Base-by-base conservation (phyloP, 1,140 invertebrate species). In the Achroia grisella region DNA sequence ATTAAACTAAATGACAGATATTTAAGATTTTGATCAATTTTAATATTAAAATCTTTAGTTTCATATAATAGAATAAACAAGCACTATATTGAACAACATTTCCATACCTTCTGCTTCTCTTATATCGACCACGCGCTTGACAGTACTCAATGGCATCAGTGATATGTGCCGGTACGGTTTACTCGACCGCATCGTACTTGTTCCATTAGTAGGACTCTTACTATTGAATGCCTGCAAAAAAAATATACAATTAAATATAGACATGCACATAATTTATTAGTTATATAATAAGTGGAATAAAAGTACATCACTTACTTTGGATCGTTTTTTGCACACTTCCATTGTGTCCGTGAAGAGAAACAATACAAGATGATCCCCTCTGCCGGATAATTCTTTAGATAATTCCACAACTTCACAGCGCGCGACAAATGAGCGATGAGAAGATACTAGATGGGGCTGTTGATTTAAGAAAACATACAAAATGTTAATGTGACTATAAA, bases 341-440 rank as follows among this genome's bases (percentile, higher is more conserved):
- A 98, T 89, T 50, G 94, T 94, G 86, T 99, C 97, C 15, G 94
- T 95, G 76, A 98, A 98, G 0, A 99, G 87, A 78, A 97, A 98
- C 23, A 99, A 77, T 29, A 96, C 91, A 10, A 99, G 87, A 55
- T 92, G 91, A 70, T 97, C 94, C 14, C 96, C 95, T 58, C 95
- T 91, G 6, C 95, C 93, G 56, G 93, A 93, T 23, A 98, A 83
- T 28, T 91, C 91, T 66, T 97, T 95, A 37, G 93, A 93, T 11
- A 98, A 79, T 79, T 98, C 95, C 39, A 93, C 92, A 4, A 97
- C 95, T 71, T 98, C 96, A 47, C 94, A 93, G 61, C 93, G 93
- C 9, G 91, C 89, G 23, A 98, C 91, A 68, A 98, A 97, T 55
- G 89, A 92, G 44, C 97, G 89, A 86, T 98, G 96, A 10, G 96